Conservation (phyloP, 2,797 vertebrate genomes). For the Rhyacichthys aspro region DNA sequence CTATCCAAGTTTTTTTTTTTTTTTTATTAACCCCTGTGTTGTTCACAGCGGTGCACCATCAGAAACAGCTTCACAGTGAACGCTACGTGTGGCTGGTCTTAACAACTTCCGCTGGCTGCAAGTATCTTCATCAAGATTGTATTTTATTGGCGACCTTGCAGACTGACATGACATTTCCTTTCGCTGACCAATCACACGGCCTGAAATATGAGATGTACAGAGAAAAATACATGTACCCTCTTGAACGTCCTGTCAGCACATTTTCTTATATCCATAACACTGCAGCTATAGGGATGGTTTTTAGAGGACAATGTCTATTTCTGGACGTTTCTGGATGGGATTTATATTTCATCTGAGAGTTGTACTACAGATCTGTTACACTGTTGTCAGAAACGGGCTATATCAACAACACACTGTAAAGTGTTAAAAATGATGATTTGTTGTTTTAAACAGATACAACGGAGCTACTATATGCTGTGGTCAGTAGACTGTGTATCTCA, state of each 20-base stretch:
- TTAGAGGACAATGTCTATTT: conserved; percentile 62
- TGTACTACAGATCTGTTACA: conserved; percentile 50
- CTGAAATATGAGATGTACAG: conserved; percentile 55
- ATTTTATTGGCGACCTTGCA: conserved; percentile 54
- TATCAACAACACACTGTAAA: conserved; percentile 22
- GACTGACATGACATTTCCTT: conserved; percentile 52
- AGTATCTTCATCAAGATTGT: conserved; percentile 24
- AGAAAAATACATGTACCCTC: conserved; percentile 50
- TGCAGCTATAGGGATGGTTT: conserved; percentile 47
- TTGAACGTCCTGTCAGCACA: conserved; percentile 54
- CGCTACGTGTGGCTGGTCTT: conserved; percentile 4
- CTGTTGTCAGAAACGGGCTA: conserved; percentile 19
- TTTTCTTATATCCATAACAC: conserved; percentile 56
- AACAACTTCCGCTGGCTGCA: conserved; percentile 1
- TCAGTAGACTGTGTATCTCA: background rate
- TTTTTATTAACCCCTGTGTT: conserved; percentile 3
- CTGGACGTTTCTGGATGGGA: conserved; percentile 29
- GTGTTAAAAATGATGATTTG: conserved; percentile 4
- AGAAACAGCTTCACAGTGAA: background rate
- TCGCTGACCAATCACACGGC: conserved; percentile 59
- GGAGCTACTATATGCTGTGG: background rate
- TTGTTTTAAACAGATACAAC: background rate
- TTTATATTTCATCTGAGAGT: conserved; percentile 40
- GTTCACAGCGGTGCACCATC: background rate
- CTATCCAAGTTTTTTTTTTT: background rate